A percentile compares a stretch with the other conserved stretches of the same genome.
Evolutionary conservation across 2,113 vertebrate genomes (phyloP).

Genomic region (Pampusana beccarii): DNA sequence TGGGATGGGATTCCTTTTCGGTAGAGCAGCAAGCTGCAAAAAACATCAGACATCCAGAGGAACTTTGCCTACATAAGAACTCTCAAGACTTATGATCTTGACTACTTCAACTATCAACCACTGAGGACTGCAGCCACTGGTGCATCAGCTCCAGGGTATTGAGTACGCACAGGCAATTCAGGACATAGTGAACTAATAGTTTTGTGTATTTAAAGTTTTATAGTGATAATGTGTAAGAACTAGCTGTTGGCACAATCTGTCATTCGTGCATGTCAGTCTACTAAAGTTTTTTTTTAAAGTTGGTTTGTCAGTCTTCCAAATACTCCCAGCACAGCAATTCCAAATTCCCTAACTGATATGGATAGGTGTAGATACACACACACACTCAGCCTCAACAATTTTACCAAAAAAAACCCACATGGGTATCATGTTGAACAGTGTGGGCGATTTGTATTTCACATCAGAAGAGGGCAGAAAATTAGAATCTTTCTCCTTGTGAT

Average conservation of each 20-base stretch:
- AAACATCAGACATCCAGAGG: background rate
- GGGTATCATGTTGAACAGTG: accelerated
- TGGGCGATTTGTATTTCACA: background rate
- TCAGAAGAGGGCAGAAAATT: background rate
- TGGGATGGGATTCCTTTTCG: background rate
- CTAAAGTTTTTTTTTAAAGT: background rate
- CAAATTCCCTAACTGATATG: background rate
- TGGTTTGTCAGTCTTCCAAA: background rate
- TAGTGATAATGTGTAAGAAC: background rate
- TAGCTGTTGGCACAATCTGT: background rate
- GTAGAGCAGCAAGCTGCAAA: background rate
- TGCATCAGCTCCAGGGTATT: background rate
- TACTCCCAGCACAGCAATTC: background rate
- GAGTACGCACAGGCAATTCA: background rate
- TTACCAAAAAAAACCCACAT: no score
- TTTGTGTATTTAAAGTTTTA: background rate
- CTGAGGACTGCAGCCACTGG: background rate
- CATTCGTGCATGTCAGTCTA: background rate
- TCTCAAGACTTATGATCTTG: background rate
- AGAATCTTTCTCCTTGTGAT: background rate
- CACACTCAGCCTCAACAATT: background rate
- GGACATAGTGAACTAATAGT: background rate
- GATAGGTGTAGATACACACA: background rate
- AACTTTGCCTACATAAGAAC: background rate
- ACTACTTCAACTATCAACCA: accelerated